Percentiles rank a stretch among this genome's conserved stretches.
These are phyloP conservation scores for Sula dactylatra DNA, from an alignment of 2,113 vertebrate genomes.

Conservation along the genomic window DNA sequence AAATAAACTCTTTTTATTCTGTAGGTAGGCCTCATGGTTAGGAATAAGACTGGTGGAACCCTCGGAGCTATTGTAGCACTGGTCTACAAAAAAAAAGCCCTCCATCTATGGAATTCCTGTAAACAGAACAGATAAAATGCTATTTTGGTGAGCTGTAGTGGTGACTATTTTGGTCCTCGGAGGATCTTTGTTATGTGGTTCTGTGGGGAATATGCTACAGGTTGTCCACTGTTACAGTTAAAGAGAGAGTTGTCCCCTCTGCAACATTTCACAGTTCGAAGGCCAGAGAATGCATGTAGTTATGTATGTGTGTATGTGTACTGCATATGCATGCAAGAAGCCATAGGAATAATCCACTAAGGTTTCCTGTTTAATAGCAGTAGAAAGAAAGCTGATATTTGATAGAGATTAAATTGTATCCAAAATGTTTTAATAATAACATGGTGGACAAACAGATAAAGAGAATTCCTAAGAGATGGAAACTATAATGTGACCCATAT, in stretches of 20 bases:
- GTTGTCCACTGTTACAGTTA: not conserved
- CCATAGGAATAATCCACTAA: not conserved
- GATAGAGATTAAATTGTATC: not conserved
- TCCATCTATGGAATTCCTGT: not conserved
- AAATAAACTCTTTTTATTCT: slow-evolving; percentile 16
- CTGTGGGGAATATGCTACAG: not conserved
- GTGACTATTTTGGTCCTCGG: not conserved
- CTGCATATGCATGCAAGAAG: not conserved
- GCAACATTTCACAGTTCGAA: not conserved
- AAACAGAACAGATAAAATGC: not conserved
- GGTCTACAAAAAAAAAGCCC: not conserved
- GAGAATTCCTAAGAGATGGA: not conserved
- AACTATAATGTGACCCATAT: not conserved
- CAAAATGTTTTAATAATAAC: not conserved
- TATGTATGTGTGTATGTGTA: not conserved
- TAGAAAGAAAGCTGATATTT: not conserved
- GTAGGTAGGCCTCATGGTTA: not conserved
- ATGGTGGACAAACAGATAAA: not conserved
- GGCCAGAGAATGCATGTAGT: not conserved
- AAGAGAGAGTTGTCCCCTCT: not conserved
- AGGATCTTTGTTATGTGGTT: not conserved
- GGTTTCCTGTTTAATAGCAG: not conserved
- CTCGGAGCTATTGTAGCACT: not conserved
- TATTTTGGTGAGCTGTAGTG: not conserved
- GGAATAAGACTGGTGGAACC: not conserved